A percentile compares a stretch with the other conserved stretches of the same genome.
phyloP scores from a whole-genome alignment of 2,888 invertebrate genomes.

The Drymonia ruficornis region DNA sequence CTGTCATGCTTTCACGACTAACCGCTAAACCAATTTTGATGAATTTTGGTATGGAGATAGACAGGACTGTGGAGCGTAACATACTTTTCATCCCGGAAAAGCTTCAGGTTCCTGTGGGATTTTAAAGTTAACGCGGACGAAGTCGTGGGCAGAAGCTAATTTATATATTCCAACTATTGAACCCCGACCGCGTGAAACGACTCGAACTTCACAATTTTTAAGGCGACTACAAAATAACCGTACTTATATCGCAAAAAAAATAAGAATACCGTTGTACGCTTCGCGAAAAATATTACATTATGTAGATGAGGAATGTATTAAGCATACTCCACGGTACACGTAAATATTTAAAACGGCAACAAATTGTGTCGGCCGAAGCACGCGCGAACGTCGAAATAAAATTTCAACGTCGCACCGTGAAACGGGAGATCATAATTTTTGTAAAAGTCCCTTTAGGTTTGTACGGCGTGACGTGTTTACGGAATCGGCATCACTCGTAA shows the following conservation, averaged over 20 bases:
- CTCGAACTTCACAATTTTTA: background rate
- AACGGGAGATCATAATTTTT: slow-evolving; percentile 52
- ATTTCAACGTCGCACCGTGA: slow-evolving; percentile 46
- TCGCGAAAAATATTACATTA: slow-evolving; percentile 68
- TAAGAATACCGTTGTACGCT: slow-evolving; percentile 48
- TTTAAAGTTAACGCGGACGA: too few species aligned
- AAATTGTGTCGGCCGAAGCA: slow-evolving; percentile 59
- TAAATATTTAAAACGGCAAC: slow-evolving; percentile 73
- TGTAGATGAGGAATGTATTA: slow-evolving; percentile 73
- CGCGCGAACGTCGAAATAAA: slow-evolving; percentile 52
- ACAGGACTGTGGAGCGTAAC: too few species aligned
- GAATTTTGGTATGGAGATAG: too few species aligned
- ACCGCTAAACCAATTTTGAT: too few species aligned
- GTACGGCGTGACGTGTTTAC: slow-evolving; percentile 57
- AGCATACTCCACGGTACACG: slow-evolving; percentile 62
- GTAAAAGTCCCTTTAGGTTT: slow-evolving; percentile 60
- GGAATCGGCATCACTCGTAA: slow-evolving; percentile 27
- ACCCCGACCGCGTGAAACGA: background rate
- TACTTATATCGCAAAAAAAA: slow-evolving; percentile 29
- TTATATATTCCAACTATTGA: too few species aligned
- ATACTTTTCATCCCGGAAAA: too few species aligned
- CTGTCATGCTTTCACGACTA: too few species aligned
- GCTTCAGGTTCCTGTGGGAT: too few species aligned
- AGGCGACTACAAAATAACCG: background rate
- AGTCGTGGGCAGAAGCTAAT: too few species aligned